These are phyloP conservation scores for Calliopum simillimum DNA, from an alignment of 2,888 invertebrate species.

Conservation along the genomic window DNA sequence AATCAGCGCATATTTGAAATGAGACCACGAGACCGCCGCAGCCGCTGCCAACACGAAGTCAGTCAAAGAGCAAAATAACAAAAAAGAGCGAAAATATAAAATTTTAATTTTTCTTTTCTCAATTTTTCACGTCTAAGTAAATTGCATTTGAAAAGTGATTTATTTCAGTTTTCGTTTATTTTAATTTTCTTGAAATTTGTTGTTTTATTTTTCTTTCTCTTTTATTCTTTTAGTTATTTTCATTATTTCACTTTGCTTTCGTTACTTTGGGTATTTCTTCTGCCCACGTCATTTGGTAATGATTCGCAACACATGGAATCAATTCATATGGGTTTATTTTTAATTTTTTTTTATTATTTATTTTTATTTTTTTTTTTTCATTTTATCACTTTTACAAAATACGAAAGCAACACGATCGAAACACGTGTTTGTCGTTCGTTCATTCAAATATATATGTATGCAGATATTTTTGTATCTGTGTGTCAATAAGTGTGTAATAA, in stretches of 20 bases:
- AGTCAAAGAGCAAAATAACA: no score
- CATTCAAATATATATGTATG: neutral
- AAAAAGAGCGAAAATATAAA: no score
- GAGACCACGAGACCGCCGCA: no score
- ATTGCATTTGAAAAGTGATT: no score
- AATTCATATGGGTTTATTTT: neutral
- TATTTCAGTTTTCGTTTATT: no score
- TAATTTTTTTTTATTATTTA: neutral
- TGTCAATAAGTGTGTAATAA: neutral
- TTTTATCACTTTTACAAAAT: neutral
- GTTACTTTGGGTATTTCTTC: neutral
- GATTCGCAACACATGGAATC: no score
- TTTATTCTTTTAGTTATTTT: neutral
- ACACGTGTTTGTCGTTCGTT: conserved; percentile 19
- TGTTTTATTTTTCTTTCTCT: neutral
- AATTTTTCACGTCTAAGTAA: no score
- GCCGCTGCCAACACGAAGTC: no score
- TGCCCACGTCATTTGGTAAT: conserved; percentile 5
- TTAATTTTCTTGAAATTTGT: no score
- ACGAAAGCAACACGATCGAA: conserved; percentile 10
- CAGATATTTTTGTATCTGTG: neutral
- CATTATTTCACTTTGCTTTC: neutral
- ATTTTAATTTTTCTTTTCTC: no score
- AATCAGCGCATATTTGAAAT: no score
- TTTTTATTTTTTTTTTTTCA: neutral